A percentile compares a stretch with the other conserved stretches of the same genome.
Evolutionary conservation across 2,113 vertebrate genomes (phyloP).

Genomic region (Festucalex cinctus): DNA sequence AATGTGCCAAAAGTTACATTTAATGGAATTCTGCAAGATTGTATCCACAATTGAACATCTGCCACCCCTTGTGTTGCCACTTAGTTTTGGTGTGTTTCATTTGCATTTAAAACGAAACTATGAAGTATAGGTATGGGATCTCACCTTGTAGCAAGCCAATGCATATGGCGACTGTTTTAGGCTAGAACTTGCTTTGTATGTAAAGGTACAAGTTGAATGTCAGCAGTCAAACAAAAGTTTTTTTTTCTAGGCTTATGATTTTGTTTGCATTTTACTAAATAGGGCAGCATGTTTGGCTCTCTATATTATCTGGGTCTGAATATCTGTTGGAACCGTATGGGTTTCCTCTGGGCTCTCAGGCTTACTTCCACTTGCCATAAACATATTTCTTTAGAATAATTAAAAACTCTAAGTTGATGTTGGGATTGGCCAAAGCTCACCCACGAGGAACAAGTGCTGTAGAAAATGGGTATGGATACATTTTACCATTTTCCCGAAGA

Average conservation of each 20-base stretch:
- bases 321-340: no score
- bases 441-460: background rate
- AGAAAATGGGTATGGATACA: background rate
- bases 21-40: constrained; percentile 3
- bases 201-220: background rate
- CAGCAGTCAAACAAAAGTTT: background rate
- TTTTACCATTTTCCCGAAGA: background rate
- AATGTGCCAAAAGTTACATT: background rate
- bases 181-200: background rate
- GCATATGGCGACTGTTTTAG: background rate
- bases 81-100: background rate
- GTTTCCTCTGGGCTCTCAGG: no score
- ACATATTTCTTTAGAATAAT: no score
- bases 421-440: background rate
- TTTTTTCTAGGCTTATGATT: background rate
- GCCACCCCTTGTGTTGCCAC: background rate
- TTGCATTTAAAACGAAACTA: background rate
- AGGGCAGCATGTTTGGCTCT: no score
- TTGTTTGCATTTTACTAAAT: no score
- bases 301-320: no score
- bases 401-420: no score
- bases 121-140: background rate
- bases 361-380: no score
- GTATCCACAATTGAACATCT: background rate
- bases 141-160: background rate